phyloP scores from a whole-genome alignment of 2,113 vertebrate species.

The Apteryx mantelli region DNA sequence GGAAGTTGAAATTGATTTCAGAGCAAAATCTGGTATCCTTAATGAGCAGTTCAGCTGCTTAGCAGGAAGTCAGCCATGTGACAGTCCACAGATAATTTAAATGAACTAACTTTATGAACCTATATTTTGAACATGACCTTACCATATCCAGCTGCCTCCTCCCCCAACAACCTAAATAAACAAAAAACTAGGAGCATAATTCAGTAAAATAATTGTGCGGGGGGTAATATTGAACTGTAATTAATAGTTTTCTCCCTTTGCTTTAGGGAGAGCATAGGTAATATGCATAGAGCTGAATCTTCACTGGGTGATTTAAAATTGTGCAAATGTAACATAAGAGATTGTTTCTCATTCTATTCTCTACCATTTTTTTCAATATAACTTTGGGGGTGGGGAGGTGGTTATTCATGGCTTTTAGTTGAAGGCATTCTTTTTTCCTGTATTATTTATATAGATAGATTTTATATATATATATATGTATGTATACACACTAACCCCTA shows the following conservation, averaged over 20 bases:
- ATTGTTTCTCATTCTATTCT: background rate
- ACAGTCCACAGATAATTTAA: slow-evolving; percentile 15
- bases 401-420: background rate
- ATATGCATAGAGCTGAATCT: background rate
- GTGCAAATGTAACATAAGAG: background rate
- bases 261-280: background rate
- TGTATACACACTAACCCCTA: background rate
- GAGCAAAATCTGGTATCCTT: slow-evolving; percentile 9
- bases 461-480: background rate
- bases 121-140: slow-evolving; percentile 1
- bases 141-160: background rate
- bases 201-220: background rate
- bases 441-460: no score
- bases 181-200: background rate
- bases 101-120: slow-evolving; percentile 10
- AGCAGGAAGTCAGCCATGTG: slow-evolving; percentile 2
- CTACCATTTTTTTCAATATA: background rate
- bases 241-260: background rate
- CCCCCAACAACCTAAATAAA: background rate
- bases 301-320: background rate
- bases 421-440: background rate
- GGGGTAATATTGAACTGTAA: background rate
- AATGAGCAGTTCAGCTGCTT: slow-evolving; percentile 41
- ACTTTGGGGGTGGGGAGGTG: background rate
- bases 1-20: background rate